Evolutionary conservation across 2,113 vertebrate genomes (phyloP), one percentile per base, ranked within the genome.

Genomic region (Glaucidium brasilianum): DNA sequence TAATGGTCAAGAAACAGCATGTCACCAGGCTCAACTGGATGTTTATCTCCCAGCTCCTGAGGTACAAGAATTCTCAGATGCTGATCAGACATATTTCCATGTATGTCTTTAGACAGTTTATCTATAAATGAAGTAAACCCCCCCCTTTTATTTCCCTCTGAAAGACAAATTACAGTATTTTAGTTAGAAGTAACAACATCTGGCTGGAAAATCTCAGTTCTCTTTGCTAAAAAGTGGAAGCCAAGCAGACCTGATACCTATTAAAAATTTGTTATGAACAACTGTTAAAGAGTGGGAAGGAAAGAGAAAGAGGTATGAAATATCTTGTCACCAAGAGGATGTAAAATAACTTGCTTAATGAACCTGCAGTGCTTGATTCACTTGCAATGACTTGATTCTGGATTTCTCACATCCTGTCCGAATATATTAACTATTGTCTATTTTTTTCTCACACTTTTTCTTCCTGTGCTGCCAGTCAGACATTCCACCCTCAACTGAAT

Each of bases 381-480:
- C 53, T 79, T 78, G 12, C 53, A 59, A 12, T 21, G 15, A 22
- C 34, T 87, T 18, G 29, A 41, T 80, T 87, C 53, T 68, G 43
- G 21, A 60, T 49, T 96, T 93, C 63, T 87, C 81, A 47, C 68
- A 43, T 77, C 87, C 58, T 89, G 18, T 13, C 39, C 80, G 73
- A 89, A 91, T 91, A 55, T 5, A 59, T 91, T 50, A 91, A 80
- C 45, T 60, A 21, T 86, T 85, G 66, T 78, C 94, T 83, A 23
- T 49, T 90, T 93, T 93, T 47, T 94, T 81, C 63, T 94, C 91
- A 73, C 37, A 16, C 43, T 56, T 73, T 62, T 91, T 82, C 72
- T 92, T 93, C 92, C 84, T 81, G 23, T 81, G 30, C 50, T 84
- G 49, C 59, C 68, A 87, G 64, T 93, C 84, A 86, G 68, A 83